Evolutionary conservation across 2,797 vertebrate genomes (phyloP).

Genomic region (Eospalax fontanierii): DNA sequence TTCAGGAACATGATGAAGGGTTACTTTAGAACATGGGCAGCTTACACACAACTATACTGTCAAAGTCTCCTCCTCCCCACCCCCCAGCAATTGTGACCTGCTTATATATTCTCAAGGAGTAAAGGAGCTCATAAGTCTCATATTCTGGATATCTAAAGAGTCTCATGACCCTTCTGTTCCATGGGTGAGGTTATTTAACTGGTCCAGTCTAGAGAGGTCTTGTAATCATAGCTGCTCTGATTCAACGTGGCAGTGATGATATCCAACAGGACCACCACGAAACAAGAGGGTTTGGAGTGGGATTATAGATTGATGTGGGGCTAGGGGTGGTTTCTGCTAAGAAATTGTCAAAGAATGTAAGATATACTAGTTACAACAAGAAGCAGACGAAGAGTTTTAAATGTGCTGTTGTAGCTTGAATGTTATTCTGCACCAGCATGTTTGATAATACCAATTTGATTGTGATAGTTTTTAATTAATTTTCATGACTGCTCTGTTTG

Average conservation of each 20-base stretch:
- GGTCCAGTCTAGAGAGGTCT: neutral
- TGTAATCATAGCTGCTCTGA: neutral
- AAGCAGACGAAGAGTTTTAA: neutral
- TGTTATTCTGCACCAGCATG: neutral
- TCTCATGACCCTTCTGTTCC: no score
- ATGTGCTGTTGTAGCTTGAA: neutral
- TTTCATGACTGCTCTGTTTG: neutral
- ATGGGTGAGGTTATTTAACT: neutral
- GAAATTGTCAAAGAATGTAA: neutral
- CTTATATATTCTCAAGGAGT: no score
- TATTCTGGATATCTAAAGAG: neutral
- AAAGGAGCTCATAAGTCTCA: neutral
- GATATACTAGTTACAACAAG: neutral
- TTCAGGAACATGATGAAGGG: no score
- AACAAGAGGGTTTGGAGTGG: neutral
- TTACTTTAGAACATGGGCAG: no score
- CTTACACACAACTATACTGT: no score
- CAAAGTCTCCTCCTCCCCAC: no score
- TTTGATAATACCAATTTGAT: neutral
- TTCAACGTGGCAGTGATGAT: neutral
- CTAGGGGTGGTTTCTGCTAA: neutral
- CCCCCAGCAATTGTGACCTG: no score
- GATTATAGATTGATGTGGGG: neutral
- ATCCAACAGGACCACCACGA: neutral
- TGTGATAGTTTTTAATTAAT: slow-evolving; percentile 22